Percentiles rank a stretch among this genome's conserved stretches.
phyloP scores from a whole-genome alignment of 2,113 vertebrate species.

The Triplophysa rosa region DNA sequence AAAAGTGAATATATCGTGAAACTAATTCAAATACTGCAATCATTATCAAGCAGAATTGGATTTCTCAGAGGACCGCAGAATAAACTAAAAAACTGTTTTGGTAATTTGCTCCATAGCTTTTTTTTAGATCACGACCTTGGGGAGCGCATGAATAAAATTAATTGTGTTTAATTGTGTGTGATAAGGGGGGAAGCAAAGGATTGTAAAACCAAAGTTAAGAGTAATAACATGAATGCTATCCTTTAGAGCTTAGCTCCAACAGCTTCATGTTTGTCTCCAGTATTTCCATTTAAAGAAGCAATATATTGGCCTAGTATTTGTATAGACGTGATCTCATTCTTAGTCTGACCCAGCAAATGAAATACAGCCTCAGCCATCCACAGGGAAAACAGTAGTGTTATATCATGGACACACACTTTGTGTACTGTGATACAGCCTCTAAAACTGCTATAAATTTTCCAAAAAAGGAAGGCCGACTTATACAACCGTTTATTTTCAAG shows the following conservation, averaged over 20 bases:
- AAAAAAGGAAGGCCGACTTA: not conserved
- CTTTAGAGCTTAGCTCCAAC: not conserved
- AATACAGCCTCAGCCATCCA: too few species aligned
- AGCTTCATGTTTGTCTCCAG: not conserved
- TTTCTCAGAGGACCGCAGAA: not conserved
- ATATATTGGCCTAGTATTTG: not conserved
- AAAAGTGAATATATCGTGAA: not conserved
- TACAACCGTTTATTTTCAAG: slow-evolving; percentile 13
- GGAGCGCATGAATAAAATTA: too few species aligned
- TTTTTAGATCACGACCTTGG: too few species aligned
- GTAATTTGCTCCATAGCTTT: too few species aligned
- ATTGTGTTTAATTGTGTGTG: too few species aligned
- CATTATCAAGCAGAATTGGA: too few species aligned
- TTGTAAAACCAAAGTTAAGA: too few species aligned
- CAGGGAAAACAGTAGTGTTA: not conserved
- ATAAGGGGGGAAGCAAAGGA: too few species aligned
- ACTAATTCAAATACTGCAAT: too few species aligned
- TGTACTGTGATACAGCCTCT: not conserved
- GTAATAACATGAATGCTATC: too few species aligned
- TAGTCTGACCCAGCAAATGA: not conserved
- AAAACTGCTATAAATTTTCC: not conserved
- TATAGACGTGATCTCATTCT: not conserved
- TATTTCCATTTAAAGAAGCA: not conserved
- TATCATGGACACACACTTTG: not conserved
- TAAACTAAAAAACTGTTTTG: too few species aligned